Evolutionary conservation across 2,888 invertebrate genomes (phyloP), one percentile per base, ranked within the genome.

Genomic region (Plagodis pulveraria): DNA sequence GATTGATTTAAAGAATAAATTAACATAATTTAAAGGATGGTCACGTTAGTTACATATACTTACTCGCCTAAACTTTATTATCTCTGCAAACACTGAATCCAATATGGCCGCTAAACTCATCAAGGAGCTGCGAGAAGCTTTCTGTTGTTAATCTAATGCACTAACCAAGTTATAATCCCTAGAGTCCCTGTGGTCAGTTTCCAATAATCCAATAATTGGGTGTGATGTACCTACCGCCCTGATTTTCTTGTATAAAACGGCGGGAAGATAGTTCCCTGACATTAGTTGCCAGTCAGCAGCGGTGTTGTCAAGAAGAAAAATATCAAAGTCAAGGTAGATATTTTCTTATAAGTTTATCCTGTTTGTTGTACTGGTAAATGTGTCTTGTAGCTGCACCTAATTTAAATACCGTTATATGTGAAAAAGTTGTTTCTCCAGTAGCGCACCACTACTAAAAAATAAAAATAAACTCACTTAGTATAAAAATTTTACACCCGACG

Each of bases 171-270:
- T 89, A 76, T 80, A 78, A 88, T 87, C 88, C 86, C 83, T 48
- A 33, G 74, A 72, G 87, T 65, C 68, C 67, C 63, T 65, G 89
- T 75, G 91, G 89, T 86, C 81, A 83, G 73, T 67, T 74, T 81
- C 78, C 84, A 80, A 66, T 90, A 89, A 91, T 91, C 89, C 89
- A 82, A 80, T 91, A 91, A 91, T 89, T 85, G 87, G 78, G 70
- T 70, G 33, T 58, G 71, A 67, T 61, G 61, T 40, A 10, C 10
- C 5, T 10, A 10, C 71, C 78, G 69, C 74, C 76, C 74, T 69
- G 63, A 58, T 74, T 75, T 72, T 72, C 41, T 50, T 57, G 76
- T 91, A 91, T 91, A 91, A 86, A 91, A 80, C 69, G 80, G 74
- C 75, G 76, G 67, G 83, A 74, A 78, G 75, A 69, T 70, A 44